A percentile compares a stretch with the other conserved stretches of the same genome.
These are phyloP conservation scores for Itoplectis maculator DNA, from an alignment of 2,888 invertebrate species.

Conservation along the genomic window DNA sequence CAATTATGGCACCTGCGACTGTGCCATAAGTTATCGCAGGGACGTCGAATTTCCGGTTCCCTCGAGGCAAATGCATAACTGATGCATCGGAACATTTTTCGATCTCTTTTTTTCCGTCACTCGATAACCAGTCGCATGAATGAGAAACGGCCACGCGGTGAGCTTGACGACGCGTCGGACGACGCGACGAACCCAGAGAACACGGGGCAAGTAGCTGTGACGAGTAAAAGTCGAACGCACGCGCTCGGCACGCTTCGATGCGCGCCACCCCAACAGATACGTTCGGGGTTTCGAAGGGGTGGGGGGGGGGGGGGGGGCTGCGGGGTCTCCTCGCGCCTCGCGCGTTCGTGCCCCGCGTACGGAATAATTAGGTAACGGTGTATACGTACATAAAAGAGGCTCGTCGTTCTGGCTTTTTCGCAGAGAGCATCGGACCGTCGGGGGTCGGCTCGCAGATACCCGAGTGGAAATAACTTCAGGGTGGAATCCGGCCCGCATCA, in stretches of 20 bases:
- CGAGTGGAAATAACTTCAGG: no score
- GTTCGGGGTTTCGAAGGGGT: no score
- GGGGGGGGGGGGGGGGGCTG: no score
- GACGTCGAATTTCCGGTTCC: no score
- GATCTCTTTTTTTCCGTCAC: not conserved
- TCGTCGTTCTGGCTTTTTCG: constrained; percentile 59
- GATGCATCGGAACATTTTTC: no score
- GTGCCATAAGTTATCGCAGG: no score
- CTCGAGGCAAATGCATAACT: no score
- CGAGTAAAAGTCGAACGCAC: constrained; percentile 59
- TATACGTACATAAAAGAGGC: constrained; percentile 69
- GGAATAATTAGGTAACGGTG: constrained; percentile 80
- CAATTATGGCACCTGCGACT: no score
- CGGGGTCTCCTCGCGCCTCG: constrained; percentile 25
- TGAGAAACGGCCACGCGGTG: not conserved
- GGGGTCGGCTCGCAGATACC: constrained; percentile 72
- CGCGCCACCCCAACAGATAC: constrained; percentile 53
- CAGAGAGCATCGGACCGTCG: constrained; percentile 58
- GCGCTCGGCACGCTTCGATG: constrained; percentile 61
- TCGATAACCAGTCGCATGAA: constrained; percentile 15
- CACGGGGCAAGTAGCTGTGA: constrained; percentile 2
- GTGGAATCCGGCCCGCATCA: no score
- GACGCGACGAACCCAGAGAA: constrained; percentile 1
- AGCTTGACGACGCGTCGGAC: constrained; percentile 16
- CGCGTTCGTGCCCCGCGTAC: constrained; percentile 50